A percentile compares a stretch with the other conserved stretches of the same genome.
phyloP scores from a whole-genome alignment of 1,140 invertebrate genomes.

The Dufourea novaeangliae region DNA sequence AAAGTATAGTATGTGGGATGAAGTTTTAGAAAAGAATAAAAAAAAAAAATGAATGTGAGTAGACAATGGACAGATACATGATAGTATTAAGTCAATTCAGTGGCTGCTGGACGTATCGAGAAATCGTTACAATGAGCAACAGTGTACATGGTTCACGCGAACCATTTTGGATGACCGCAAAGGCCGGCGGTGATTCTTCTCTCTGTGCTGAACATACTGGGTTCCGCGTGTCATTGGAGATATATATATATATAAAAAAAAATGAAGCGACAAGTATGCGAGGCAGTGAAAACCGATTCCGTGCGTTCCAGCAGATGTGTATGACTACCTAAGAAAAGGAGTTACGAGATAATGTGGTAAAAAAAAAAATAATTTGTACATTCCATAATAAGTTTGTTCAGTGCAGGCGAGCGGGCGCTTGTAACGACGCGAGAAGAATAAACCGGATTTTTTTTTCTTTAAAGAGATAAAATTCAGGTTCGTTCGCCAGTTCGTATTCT shows the following conservation, averaged over 20 bases:
- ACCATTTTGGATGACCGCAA: conserved; percentile 43
- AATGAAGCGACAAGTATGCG: conserved; percentile 36
- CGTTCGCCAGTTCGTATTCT: background rate
- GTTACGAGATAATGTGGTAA: conserved; percentile 53
- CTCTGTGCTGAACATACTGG: conserved; percentile 29
- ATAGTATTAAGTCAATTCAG: conserved; percentile 75
- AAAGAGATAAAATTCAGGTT: background rate
- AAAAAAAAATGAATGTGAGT: conserved; percentile 47
- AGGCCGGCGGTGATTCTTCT: conserved; percentile 60
- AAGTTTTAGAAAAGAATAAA: conserved; percentile 32
- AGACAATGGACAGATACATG: conserved; percentile 60
- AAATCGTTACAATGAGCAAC: conserved; percentile 50
- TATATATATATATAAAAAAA: conserved; percentile 5
- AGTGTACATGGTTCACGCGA: conserved; percentile 5
- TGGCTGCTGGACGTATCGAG: conserved; percentile 50
- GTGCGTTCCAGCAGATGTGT: conserved; percentile 53
- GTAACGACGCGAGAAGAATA: conserved; percentile 12
- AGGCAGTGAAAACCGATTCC: conserved; percentile 28
- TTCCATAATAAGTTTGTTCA: conserved; percentile 85
- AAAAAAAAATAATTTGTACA: conserved; percentile 84
- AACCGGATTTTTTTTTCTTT: background rate
- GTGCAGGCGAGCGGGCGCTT: conserved; percentile 62
- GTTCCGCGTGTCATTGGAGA: background rate
- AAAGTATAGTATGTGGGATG: conserved; percentile 51
- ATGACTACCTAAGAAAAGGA: conserved; percentile 57